Percentiles rank a stretch among this genome's conserved stretches.
Evolutionary conservation across 2,113 vertebrate species (phyloP).

Genomic region (Phalacrocorax aristotelis): DNA sequence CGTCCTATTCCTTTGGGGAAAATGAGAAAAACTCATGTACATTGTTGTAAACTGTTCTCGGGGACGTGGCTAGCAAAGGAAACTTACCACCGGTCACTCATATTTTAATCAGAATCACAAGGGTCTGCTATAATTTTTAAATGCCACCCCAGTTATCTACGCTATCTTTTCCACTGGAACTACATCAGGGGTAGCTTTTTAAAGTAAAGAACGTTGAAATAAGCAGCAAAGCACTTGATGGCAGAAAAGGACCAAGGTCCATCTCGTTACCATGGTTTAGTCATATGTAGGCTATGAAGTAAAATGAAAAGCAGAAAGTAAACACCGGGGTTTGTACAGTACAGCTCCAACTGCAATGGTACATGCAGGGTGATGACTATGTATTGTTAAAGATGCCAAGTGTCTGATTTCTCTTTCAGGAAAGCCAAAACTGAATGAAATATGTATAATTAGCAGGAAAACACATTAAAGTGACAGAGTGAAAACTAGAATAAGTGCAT

Average conservation of each 20-base stretch:
- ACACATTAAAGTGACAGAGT: background rate
- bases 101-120: background rate
- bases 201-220: background rate
- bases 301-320: background rate
- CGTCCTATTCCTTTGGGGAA: background rate
- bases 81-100: background rate
- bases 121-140: background rate
- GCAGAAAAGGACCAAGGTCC: background rate
- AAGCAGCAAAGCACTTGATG: background rate
- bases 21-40: background rate
- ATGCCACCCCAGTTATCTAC: background rate
- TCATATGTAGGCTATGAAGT: background rate
- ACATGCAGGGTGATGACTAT: background rate
- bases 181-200: background rate
- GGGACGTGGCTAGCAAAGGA: background rate
- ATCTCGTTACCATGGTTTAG: background rate
- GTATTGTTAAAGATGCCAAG: background rate
- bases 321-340: background rate
- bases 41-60: background rate
- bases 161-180: background rate
- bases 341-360: fast-evolving
- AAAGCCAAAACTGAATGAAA: background rate
- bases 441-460: background rate
- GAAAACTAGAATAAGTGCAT: background rate
- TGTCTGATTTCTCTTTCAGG: background rate